Evolutionary conservation across 2,797 vertebrate species (phyloP).

Genomic region (Buceros bicornis): DNA sequence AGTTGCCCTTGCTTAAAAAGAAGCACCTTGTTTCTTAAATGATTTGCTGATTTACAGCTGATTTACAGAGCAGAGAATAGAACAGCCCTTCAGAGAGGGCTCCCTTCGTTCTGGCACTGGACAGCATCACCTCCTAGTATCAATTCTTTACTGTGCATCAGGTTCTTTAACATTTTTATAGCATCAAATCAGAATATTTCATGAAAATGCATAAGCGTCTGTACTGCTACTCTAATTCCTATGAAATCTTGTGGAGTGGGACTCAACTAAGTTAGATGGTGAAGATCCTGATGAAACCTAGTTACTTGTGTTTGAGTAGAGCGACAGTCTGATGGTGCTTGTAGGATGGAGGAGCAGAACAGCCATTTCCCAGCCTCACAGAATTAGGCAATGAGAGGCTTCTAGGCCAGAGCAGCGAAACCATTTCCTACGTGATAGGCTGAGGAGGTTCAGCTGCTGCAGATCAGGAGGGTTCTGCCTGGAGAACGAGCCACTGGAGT

Average conservation of each 20-base stretch:
- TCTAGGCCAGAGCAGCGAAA: constrained; percentile 51
- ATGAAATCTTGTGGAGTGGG: neutral
- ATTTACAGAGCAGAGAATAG: neutral
- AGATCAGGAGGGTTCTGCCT: constrained; percentile 25
- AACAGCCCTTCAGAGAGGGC: neutral
- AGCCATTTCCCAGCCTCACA: constrained; percentile 26
- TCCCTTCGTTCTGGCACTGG: neutral
- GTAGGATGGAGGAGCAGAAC: constrained; percentile 45
- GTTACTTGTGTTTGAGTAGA: constrained; percentile 1
- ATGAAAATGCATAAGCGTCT: neutral
- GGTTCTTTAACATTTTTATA: neutral
- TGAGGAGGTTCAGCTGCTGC: constrained; percentile 45
- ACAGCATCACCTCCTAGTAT: neutral
- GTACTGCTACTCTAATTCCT: neutral
- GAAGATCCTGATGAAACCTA: constrained; percentile 15
- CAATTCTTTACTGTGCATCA: neutral
- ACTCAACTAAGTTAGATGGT: neutral
- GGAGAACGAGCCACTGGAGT: neutral
- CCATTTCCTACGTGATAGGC: constrained; percentile 50
- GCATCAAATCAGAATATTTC: neutral
- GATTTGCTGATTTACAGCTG: neutral
- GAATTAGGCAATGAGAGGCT: constrained; percentile 55
- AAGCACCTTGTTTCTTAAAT: fast-evolving
- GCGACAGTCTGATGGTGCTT: neutral
- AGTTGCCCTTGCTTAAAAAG: neutral